Percentiles rank a stretch among this genome's conserved stretches.
phyloP scores from a whole-genome alignment of 1,140 invertebrate genomes.

The Bombus vancouverensis region DNA sequence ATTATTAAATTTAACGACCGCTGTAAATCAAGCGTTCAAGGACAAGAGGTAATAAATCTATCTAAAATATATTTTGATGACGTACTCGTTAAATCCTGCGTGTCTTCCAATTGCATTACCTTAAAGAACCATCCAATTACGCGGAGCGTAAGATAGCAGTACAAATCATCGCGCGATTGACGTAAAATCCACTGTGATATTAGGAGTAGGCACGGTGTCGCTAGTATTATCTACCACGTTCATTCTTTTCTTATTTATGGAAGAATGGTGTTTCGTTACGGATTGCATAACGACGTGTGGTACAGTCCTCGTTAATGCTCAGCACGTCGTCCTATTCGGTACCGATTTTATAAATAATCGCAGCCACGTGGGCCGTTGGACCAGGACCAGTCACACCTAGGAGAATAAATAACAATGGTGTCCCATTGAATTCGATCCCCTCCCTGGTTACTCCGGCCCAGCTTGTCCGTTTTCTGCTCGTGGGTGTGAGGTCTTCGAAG shows the following conservation, averaged over 20 bases:
- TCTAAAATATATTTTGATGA: constrained; percentile 40
- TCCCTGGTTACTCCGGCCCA: constrained; percentile 11
- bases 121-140: constrained; percentile 37
- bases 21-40: constrained; percentile 14
- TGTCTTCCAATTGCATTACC: constrained; percentile 13
- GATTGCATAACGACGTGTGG: constrained; percentile 56
- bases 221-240: constrained; percentile 53
- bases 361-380: constrained; percentile 57
- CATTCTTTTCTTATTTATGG: constrained; percentile 51
- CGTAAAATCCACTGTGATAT: constrained; percentile 19
- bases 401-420: constrained; percentile 70
- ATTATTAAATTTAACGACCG: constrained; percentile 40
- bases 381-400: constrained; percentile 65
- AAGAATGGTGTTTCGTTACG: constrained; percentile 28
- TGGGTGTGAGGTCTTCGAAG: constrained; percentile 48
- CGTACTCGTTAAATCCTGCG: constrained; percentile 24
- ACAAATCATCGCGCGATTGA: constrained; percentile 23
- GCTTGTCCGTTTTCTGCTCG: constrained; percentile 45
- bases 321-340: constrained; percentile 64
- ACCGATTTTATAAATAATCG: constrained; percentile 70
- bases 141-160: constrained; percentile 18
- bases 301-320: constrained; percentile 59
- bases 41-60: constrained; percentile 12
- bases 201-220: constrained; percentile 25
- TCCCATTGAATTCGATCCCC: constrained; percentile 65